phyloP scores from a whole-genome alignment of 2,888 invertebrate genomes.

The Noctuana brunneofusca region DNA sequence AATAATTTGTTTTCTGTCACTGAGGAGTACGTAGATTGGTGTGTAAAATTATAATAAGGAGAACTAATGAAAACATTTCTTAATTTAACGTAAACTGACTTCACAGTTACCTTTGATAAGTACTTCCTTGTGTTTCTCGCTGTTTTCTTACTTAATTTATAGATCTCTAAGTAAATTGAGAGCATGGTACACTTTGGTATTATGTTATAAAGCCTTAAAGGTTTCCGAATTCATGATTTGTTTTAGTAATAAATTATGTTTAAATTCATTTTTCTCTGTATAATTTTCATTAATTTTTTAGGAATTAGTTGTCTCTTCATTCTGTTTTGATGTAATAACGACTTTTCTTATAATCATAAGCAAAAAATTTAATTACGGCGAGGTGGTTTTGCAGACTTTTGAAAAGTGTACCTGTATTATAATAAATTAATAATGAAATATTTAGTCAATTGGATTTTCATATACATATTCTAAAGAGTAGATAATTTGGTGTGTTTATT shows the following conservation, averaged over 20 bases:
- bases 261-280: too few species aligned
- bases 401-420: constrained; percentile 4
- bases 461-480: constrained; percentile 5
- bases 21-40: too few species aligned
- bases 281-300: too few species aligned
- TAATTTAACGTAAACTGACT: too few species aligned
- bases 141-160: not conserved
- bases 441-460: constrained; percentile 7
- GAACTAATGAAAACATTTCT: too few species aligned
- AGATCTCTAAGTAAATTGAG: not conserved
- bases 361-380: not conserved
- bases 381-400: constrained; percentile 7
- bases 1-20: too few species aligned
- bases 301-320: not conserved
- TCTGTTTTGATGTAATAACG: not conserved
- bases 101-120: not conserved
- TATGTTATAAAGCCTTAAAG: not conserved
- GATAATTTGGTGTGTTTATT: constrained; percentile 8
- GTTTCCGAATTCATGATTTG: not conserved
- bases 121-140: not conserved
- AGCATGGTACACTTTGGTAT: not conserved
- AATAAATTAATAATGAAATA: constrained; percentile 2
- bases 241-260: not conserved
- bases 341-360: not conserved
- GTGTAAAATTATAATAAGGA: too few species aligned